Evolutionary conservation across 2,797 vertebrate genomes (phyloP), one percentile per base, ranked within the genome.

Genomic region (Phrynocephalus guinanensis): DNA sequence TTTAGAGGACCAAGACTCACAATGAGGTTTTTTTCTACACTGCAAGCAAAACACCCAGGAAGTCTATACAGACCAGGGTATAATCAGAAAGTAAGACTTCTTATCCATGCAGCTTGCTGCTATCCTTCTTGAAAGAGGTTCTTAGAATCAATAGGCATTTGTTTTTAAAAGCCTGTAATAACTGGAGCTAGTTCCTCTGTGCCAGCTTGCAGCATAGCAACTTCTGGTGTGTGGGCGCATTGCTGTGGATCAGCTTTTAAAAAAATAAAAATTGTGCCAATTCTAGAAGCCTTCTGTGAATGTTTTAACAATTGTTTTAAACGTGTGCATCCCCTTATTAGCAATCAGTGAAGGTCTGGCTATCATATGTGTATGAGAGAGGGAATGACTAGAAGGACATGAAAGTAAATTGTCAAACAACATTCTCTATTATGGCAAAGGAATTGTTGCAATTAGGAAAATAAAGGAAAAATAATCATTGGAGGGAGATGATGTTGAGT

Each of bases 401-500:
- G 15, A 48, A 84, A 84, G 38, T 38, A 63, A 85, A 78, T 67
- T 11, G 6, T 18, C 50, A 86, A 56, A 0, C 15, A 5, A 24
- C 68, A 16, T 0, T 90, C 66, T 86, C 20, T 63, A 6, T 28
- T n/a, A 48, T 87, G 52, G 26, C 30, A n/a, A 20, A 60, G 44
- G 66, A 26, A 10, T 6, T 66, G 48, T 0, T 3, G 44, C 73
- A 73, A 13, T 30, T 13, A 26, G 28, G 48, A 79, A 81, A 82
- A 70, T 50, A 87, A 86, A 82, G 72, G 60, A 90, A 90, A 83
- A 11, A 2, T 86, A 44, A 56, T 77, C 83, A 63, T 33, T 24
- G 1, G 87, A 44, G 20, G 67, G 5, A 28, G 79, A 67, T 6
- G 16, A 78, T 87, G 78, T 44, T 1, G 79, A 16, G 28, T 76